Base-by-base conservation (phyloP, 2,113 vertebrate species). In the Phalacrocorax carbo region DNA sequence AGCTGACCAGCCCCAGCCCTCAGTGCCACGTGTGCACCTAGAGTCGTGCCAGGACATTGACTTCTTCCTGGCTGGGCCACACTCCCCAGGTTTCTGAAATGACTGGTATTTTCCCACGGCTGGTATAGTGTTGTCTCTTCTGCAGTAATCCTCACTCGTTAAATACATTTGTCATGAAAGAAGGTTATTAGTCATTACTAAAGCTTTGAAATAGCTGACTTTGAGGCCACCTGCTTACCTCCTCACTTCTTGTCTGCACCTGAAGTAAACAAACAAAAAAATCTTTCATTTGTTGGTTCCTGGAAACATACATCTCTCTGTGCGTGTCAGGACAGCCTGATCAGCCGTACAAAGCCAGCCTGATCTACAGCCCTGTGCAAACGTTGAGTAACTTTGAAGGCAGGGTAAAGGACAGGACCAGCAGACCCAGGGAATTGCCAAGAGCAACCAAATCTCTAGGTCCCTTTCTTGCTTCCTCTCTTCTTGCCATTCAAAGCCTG, bases 41-140 rank as follows among this genome's bases (percentile, higher is more conserved):
- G 52, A 48, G 34, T 0, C 5, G 30, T 72, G 88, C 73, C 93
- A 95, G 75, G 52, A 79, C 32, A 17, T 3, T 6, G 72, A 86
- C n/a, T 55, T 54, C 38, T 70, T 55, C 69, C 57, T 89, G 57
- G 83, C 57, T 84, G 23, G 51, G 60, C 55, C 46, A 19, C 0
- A 0, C 29, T 91, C 18, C 68, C 64, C 10, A 0, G 8, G 46
- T 13, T 64, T 68, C 80, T 10, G 0, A 57, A 91, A 66, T 0
- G 4, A n/a, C 60, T 64, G 77, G 77, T 91, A 87, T 91, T 93
- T 64, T 65, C 61, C 69, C 10, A 0, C 1, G 5, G 44, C 57
- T 51, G 44, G 11, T 21, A 6, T 0, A 29, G 54, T 0, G 8
- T 49, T 72, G 29, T n/a, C 38, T n/a, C 2, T n/a, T n/a, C 81